Base-by-base conservation (phyloP, 2,888 invertebrate species). In the Drosophila kuntzei region DNA sequence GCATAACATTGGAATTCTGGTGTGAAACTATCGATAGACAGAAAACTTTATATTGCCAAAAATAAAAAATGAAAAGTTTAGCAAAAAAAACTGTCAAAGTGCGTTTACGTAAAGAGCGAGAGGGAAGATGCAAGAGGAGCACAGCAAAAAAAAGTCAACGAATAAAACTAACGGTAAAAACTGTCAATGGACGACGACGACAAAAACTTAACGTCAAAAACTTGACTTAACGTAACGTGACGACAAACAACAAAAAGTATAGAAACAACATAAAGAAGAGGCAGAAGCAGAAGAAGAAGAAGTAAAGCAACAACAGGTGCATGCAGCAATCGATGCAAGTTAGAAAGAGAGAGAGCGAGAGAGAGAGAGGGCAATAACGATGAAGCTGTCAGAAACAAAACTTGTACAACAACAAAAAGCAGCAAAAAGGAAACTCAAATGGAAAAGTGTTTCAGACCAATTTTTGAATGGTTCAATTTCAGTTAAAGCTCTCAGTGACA, bases 351-450 rank as follows among this genome's bases (percentile, higher is more conserved):
- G 12, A 11, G 2, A 6, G 27, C 11, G 27, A 1, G 6, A 11
- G 14, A 1, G 20, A 9, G 12, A 1, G 5, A 29, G 36, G 3
- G 20, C 39, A 18, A 61, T 47, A 49, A 51, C 37, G 20, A 25
- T 8, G 57, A 76, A 79, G 60, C 81, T 84, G 80, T 80, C 80
- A 80, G 73, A 87, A 80, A 47, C 80, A 84, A 77, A 77, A 70
- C 59, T 70, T 70, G 47, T 43, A 41, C 14, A 18, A 39, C 18
- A 39, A 29, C 25, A 32, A 7, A 18, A 16, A 50, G 18, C 12
- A n/a, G 62, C 11, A 49, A 20, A 20, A 44, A 46, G 37, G 47
- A 62, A 59, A 51, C 50, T 58, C 27, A 51, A 76, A 76, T 59
- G 43, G 50, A 71, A 76, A 57, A 51, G 29, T 57, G 43, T 34